Evolutionary conservation across 2,888 invertebrate species (phyloP), one percentile per base, ranked within the genome.

Genomic region (Microdon myrmicae): DNA sequence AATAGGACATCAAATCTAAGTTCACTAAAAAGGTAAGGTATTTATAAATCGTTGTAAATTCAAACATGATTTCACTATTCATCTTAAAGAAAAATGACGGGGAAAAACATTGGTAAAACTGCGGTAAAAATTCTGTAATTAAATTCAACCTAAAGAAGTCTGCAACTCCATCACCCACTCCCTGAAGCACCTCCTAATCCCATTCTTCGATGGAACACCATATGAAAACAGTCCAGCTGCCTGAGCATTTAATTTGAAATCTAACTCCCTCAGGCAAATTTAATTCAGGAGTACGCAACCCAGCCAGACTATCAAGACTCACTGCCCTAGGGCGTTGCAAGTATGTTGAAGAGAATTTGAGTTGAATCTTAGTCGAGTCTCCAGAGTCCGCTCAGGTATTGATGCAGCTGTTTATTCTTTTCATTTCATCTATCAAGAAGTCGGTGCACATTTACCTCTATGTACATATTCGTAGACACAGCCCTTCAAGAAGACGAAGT

Each of bases 241-340:
- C 51, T 47, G 37, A 58, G 47, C 53, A 47, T 64, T 64, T 58
- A 64, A 56, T 51, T 64, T 64, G 51, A 64, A 58, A 51, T 37
- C n/a, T 43, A 64, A 58, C 45, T 45, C 58, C 64, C 32, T 28
- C 12, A 58, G 56, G 56, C 45, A 28, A 19, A 43, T 28, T 25
- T 34, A 56, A 35, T 14, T 16, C 9, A 14, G 20, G 25, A 49
- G 16, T 4, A 31, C 13, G 8, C 20, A 45, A 45, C 44, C 28
- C 34, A 8, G 34, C 2, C 13, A 13, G 28, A 26, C 14, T 39
- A 10, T 29, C 32, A 23, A 58, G 38, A 64, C 56, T 53, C 22
- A 47, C 44, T 34, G 51, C 64, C 38, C 13, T 9, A 29, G 56
- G 45, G 58, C 43, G 58, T 64, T 64, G 58, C 51, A 47, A 12